A percentile compares a stretch with the other conserved stretches of the same genome.
Evolutionary conservation across 2,888 invertebrate genomes (phyloP).

Genomic region (Onthophagus sagittarius): DNA sequence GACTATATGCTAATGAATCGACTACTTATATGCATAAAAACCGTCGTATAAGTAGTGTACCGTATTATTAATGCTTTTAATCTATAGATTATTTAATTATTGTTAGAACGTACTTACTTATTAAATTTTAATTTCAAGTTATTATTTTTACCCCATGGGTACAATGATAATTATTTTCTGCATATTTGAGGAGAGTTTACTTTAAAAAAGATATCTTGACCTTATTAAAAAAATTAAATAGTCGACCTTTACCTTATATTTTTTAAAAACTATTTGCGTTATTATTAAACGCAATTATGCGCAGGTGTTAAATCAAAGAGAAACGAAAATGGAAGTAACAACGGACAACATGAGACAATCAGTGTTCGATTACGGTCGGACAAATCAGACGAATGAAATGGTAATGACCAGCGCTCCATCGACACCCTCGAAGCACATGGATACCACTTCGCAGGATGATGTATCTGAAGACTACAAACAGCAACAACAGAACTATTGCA

Average conservation of each 20-base stretch:
- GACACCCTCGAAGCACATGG: constrained; percentile 61
- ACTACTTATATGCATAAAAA: not conserved
- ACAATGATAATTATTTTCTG: not conserved
- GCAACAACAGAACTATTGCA: constrained; percentile 31
- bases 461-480: constrained; percentile 50
- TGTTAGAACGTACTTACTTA: not conserved
- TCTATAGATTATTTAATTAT: not conserved
- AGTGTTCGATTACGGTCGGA: constrained; percentile 53
- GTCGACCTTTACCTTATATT: too few relatives aligned
- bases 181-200: not conserved
- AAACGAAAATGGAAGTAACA: constrained; percentile 48
- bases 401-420: constrained; percentile 59
- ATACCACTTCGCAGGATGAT: constrained; percentile 53
- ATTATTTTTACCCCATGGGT: not conserved
- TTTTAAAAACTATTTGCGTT: not conserved
- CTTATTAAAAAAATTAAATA: not conserved
- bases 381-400: constrained; percentile 47
- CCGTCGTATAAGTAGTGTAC: not conserved
- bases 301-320: constrained; percentile 37
- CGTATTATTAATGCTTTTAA: not conserved
- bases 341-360: constrained; percentile 51
- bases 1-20: not conserved
- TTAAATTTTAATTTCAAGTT: not conserved
- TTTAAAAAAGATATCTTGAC: not conserved
- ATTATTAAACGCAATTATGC: not conserved